Evolutionary conservation across 2,797 vertebrate species (phyloP).

Genomic region (Micromesistius poutassou): DNA sequence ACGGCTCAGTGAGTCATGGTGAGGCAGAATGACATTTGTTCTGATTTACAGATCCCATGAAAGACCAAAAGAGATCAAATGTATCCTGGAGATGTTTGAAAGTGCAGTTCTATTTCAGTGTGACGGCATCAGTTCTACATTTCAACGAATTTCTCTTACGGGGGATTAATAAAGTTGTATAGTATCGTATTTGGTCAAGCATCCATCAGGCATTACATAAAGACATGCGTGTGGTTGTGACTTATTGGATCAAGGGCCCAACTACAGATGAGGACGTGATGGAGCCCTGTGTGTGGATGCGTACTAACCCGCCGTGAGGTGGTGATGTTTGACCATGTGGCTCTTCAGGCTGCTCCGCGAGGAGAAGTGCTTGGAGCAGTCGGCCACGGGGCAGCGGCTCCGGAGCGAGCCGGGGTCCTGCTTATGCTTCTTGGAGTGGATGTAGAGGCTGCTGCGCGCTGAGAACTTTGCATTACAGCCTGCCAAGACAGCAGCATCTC

Average conservation of each 20-base stretch:
- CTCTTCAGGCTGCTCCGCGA: slow-evolving; percentile 94
- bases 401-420: slow-evolving; percentile 83
- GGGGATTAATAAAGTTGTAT: too few relatives aligned
- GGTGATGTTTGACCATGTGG: slow-evolving; percentile 92
- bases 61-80: not conserved
- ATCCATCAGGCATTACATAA: not conserved
- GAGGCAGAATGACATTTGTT: not conserved
- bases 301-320: slow-evolving; percentile 81
- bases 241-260: too few relatives aligned
- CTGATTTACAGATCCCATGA: too few relatives aligned
- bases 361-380: slow-evolving; percentile 89
- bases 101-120: too few relatives aligned
- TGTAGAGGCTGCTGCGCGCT: slow-evolving; percentile 95
- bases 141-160: too few relatives aligned
- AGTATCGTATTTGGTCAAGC: too few relatives aligned
- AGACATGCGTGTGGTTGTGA: too few relatives aligned
- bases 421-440: slow-evolving; percentile 96
- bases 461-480: slow-evolving; percentile 95
- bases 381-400: slow-evolving; percentile 86
- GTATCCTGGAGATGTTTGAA: not conserved
- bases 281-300: not conserved
- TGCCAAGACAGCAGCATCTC: slow-evolving; percentile 42
- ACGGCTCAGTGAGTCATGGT: not conserved
- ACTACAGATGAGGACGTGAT: too few relatives aligned
- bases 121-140: too few relatives aligned